Percentiles rank a stretch among this genome's conserved stretches.
Evolutionary conservation across 2,113 vertebrate species (phyloP).

Genomic region (Grus americana): DNA sequence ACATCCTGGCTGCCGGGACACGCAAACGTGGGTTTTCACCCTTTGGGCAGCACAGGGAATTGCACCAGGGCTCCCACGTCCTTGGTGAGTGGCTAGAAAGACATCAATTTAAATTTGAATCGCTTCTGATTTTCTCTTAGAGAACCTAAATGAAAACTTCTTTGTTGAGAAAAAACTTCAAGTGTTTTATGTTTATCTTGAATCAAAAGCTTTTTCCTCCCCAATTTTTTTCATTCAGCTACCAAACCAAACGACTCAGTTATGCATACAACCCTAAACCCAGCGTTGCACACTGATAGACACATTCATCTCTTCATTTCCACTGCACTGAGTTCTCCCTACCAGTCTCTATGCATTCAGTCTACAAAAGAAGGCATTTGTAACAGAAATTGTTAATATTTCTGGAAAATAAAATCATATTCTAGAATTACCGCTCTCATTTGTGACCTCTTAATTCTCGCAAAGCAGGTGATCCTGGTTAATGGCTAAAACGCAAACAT

Average conservation of each 20-base stretch:
- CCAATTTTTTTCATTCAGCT: not conserved
- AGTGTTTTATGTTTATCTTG: not conserved
- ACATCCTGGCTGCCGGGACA: not conserved
- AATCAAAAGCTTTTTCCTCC: not conserved
- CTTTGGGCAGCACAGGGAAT: not conserved
- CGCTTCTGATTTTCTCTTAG: not conserved
- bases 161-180: not conserved
- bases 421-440: not conserved
- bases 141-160: not conserved
- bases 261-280: not conserved
- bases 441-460: conserved; percentile 45
- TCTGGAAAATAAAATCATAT: not conserved
- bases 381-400: not conserved
- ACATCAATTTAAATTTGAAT: not conserved
- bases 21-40: not conserved
- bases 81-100: not conserved
- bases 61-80: not conserved
- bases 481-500: conserved; percentile 53
- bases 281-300: not conserved
- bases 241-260: not conserved
- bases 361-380: not conserved
- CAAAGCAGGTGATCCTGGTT: conserved; percentile 37
- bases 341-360: not conserved
- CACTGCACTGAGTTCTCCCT: not conserved
- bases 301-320: not conserved